Evolutionary conservation across 2,888 invertebrate species (phyloP), one percentile per base, ranked within the genome.

Genomic region (Sarcophaga subvicina): DNA sequence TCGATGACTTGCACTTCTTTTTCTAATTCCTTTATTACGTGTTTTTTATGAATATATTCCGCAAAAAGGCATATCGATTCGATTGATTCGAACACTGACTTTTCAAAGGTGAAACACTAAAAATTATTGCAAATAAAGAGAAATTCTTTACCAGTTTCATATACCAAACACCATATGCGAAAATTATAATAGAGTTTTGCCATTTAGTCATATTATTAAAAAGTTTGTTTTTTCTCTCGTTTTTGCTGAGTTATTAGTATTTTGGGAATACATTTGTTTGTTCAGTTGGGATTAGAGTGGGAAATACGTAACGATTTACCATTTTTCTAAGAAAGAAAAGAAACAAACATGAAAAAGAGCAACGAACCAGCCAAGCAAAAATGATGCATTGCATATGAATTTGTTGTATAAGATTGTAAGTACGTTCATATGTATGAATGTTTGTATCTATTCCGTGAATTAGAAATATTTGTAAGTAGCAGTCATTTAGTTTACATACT

Each of bases 251-350:
- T 81, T 81, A 84, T 86, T 84, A 86, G 78, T 70, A 81, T 86
- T 84, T 81, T 77, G 86, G 80, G 77, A 80, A 76, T 76, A 70
- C 72, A 37, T 60, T 20, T 78, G 80, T 86, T 86, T 86, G 59
- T 37, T 69, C 77, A 69, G 67, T 78, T 83, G 80, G 73, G 80
- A 73, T 73, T 79, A 47, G 22, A 22, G 22, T 49, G 37, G 22
- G 22, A 59, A 70, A 12, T 62, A 62, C 0, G 20, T 62, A 76
- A 69, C 70, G 45, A 66, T 82, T 64, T 70, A 17, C 10, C 59
- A n/a, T 66, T 14, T 67, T 54, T 45, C 17, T 5, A 54, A 54
- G 17, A 54, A 54, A 54, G 5, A 54, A 54, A 5, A 54, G 4
- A 54, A 54, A 20, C 49, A 62, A 62, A 77, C 45, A 1, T 12